Evolutionary conservation across 2,797 vertebrate genomes (phyloP).

Genomic region (Meriones psammophilus): DNA sequence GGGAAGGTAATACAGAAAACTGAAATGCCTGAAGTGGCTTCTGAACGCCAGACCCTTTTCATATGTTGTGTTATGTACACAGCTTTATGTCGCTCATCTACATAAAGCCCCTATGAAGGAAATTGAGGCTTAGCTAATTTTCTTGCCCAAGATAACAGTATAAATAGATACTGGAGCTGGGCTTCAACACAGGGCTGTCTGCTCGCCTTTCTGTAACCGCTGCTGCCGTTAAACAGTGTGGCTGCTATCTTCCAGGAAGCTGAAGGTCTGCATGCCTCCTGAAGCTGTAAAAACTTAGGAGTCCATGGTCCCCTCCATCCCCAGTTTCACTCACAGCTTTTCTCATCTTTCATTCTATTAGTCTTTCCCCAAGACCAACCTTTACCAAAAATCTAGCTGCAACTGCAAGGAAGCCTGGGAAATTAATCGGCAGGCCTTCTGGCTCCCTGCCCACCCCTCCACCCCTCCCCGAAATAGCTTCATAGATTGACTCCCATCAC

Average conservation of each 20-base stretch:
- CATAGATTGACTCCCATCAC: neutral
- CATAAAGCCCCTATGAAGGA: neutral
- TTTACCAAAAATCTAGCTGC: neutral
- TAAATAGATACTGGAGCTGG: neutral
- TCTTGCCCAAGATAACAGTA: neutral
- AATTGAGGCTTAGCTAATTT: slow-evolving; percentile 4
- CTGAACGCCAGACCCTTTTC: neutral
- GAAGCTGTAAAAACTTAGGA: neutral
- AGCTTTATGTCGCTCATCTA: slow-evolving; percentile 14
- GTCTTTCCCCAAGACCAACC: neutral
- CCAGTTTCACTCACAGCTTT: neutral
- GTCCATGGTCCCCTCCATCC: neutral
- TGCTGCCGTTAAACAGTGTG: too few relatives aligned
- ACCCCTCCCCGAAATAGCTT: neutral
- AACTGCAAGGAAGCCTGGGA: slow-evolving; percentile 23
- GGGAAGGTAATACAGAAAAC: neutral
- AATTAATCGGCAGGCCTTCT: neutral
- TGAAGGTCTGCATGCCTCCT: neutral
- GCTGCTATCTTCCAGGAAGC: neutral
- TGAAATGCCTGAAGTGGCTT: neutral
- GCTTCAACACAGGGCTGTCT: slow-evolving; percentile 9
- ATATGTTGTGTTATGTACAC: neutral
- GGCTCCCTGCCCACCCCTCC: neutral
- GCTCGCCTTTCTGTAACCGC: neutral
- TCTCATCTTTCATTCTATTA: neutral